A percentile compares a stretch with the other conserved stretches of the same genome.
These are phyloP conservation scores for Catharus bicknelli DNA, from an alignment of 2,113 vertebrate species.

Conservation along the genomic window DNA sequence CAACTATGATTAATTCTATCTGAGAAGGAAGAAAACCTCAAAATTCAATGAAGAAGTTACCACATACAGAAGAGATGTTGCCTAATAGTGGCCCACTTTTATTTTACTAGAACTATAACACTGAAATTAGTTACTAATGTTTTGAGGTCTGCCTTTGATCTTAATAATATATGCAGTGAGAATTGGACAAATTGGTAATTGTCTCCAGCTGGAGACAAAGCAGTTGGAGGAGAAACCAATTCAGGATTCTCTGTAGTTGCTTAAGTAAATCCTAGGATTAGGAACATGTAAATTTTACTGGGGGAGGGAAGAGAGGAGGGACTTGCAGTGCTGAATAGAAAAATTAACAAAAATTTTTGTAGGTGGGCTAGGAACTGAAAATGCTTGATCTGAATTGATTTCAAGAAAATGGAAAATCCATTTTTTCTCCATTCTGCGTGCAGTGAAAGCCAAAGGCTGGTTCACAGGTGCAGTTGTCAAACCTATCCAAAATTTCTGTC, in stretches of 20 bases:
- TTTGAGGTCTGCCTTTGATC: conserved; percentile 62
- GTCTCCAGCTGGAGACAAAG: conserved; percentile 52
- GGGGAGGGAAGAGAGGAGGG: not conserved
- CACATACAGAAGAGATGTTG: conserved; percentile 57
- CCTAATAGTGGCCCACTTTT: not conserved
- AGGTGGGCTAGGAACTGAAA: not conserved
- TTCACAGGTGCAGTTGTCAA: not conserved
- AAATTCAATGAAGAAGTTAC: conserved; percentile 52
- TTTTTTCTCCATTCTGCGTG: not conserved
- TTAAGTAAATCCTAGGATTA: conserved; percentile 44
- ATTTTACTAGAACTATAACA: conserved; percentile 62
- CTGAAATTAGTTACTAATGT: conserved; percentile 55
- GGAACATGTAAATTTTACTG: not conserved
- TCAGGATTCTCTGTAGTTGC: conserved; percentile 43
- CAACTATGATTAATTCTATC: conserved; percentile 56
- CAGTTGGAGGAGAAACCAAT: conserved; percentile 33
- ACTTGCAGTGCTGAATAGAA: not conserved
- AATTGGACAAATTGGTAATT: conserved; percentile 45
- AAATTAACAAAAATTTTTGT: not conserved
- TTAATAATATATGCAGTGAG: conserved; percentile 49
- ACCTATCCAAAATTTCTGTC: not conserved
- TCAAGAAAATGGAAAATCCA: not conserved
- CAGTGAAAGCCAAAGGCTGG: not conserved
- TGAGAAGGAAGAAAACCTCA: conserved; percentile 43
- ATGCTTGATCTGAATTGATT: not conserved